These are phyloP conservation scores for Actias luna DNA, from an alignment of 2,888 invertebrate species.

Conservation along the genomic window DNA sequence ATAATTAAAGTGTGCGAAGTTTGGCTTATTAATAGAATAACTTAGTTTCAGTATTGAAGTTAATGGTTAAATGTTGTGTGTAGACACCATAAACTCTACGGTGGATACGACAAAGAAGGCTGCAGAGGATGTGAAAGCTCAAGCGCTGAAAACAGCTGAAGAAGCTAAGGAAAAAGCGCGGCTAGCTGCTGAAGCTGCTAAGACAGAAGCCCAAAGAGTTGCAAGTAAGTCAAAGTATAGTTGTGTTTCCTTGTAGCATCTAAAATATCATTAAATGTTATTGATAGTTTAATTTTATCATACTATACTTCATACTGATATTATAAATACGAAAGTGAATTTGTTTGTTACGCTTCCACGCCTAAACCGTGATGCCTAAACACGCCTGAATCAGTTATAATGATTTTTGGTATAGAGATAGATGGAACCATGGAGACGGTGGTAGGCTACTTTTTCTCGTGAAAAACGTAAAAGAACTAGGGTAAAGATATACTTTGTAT, in stretches of 20 bases:
- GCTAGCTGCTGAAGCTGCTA: conserved; percentile 62
- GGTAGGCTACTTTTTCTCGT: too few relatives aligned
- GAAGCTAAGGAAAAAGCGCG: conserved; percentile 72
- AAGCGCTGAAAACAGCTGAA: conserved; percentile 62
- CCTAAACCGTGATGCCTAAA: too few relatives aligned
- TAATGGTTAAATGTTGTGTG: conserved; percentile 11
- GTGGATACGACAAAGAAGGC: conserved; percentile 73
- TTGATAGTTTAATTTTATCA: too few relatives aligned
- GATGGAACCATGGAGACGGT: too few relatives aligned
- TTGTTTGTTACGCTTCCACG: too few relatives aligned
- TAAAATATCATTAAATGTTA: too few relatives aligned
- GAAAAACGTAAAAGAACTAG: too few relatives aligned
- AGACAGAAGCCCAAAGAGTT: conserved; percentile 64
- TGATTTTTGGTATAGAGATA: too few relatives aligned
- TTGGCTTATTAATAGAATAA: conserved; percentile 1
- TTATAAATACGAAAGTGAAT: too few relatives aligned
- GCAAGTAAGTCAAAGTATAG: conserved; percentile 46
- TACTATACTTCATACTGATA: too few relatives aligned
- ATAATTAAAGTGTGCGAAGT: conserved; percentile 1
- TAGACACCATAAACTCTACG: conserved; percentile 70
- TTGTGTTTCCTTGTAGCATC: not conserved
- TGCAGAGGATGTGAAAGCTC: conserved; percentile 59
- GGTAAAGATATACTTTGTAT: too few relatives aligned
- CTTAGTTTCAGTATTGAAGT: not conserved
- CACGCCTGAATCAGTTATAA: too few relatives aligned